A percentile compares a stretch with the other conserved stretches of the same genome.
These are phyloP conservation scores for Centropristis striata DNA, from an alignment of 2,113 vertebrate genomes.

Conservation along the genomic window DNA sequence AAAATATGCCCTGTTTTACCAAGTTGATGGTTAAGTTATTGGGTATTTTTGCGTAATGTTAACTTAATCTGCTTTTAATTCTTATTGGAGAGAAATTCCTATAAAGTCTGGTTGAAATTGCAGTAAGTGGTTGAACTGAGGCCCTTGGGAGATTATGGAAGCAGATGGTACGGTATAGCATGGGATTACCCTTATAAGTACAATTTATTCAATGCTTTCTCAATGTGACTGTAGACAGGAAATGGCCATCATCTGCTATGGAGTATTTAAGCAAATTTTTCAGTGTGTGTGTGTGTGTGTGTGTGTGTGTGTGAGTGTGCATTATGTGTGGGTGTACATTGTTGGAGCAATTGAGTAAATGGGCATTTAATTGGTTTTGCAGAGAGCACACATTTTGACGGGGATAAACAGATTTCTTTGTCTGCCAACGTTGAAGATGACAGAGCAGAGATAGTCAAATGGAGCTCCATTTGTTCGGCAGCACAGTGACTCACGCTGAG, in stretches of 20 bases:
- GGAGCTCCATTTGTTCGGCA: constrained; percentile 21
- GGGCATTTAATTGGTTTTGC: constrained; percentile 69
- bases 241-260: constrained; percentile 42
- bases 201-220: constrained; percentile 28
- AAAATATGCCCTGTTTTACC: background rate
- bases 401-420: constrained; percentile 71
- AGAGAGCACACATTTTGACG: constrained; percentile 53
- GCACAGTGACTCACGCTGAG: constrained; percentile 32
- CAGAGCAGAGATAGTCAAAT: constrained; percentile 37
- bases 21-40: background rate
- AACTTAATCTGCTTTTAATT: background rate
- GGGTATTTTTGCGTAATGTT: background rate
- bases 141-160: constrained; percentile 1
- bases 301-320: background rate
- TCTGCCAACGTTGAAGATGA: constrained; percentile 51
- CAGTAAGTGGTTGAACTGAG: constrained; percentile 1
- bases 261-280: constrained; percentile 46
- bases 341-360: constrained; percentile 62
- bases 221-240: constrained; percentile 44
- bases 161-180: constrained; percentile 14
- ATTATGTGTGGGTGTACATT: constrained; percentile 36
- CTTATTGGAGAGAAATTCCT: background rate
- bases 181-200: constrained; percentile 44
- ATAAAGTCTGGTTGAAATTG: constrained; percentile 18
- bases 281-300: constrained; percentile 1